Percentiles rank a stretch among this genome's conserved stretches.
These are phyloP conservation scores for Heliconius hermathena DNA, from an alignment of 1,140 invertebrate genomes.

Conservation along the genomic window DNA sequence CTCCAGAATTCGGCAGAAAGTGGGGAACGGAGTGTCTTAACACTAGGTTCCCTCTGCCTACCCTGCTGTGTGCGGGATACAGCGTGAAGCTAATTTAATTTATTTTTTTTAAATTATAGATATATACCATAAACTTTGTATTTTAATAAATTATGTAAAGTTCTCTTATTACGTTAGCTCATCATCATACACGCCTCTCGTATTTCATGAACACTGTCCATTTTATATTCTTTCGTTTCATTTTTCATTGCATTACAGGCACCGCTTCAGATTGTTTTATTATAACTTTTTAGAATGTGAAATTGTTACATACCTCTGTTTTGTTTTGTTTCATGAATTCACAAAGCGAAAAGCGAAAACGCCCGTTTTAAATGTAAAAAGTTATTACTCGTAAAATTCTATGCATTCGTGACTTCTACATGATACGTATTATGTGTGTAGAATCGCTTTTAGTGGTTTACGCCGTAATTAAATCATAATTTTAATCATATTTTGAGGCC, in stretches of 20 bases:
- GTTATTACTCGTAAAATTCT: conserved; percentile 51
- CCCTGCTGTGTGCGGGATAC: too few species aligned
- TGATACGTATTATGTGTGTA: conserved; percentile 6
- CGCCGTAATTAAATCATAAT: not conserved
- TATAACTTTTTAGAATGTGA: conserved; percentile 62
- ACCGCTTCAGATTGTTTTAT: conserved; percentile 67
- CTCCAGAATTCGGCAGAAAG: too few species aligned
- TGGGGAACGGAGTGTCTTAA: too few species aligned
- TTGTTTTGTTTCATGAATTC: conserved; percentile 66
- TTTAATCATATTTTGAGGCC: too few species aligned
- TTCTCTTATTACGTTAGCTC: not conserved
- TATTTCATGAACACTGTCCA: conserved; percentile 59
- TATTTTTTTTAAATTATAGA: too few species aligned
- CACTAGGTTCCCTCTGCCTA: too few species aligned
- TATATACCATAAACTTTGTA: too few species aligned
- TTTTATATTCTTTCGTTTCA: conserved; percentile 64
- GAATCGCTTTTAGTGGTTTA: not conserved
- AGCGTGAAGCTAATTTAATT: too few species aligned
- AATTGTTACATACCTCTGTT: conserved; percentile 61
- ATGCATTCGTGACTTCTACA: conserved; percentile 31
- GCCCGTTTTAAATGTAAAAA: conserved; percentile 52
- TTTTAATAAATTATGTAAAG: not conserved
- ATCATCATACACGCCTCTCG: not conserved
- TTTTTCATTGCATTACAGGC: conserved; percentile 61
- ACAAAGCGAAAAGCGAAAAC: conserved; percentile 55